Base-by-base conservation (phyloP, 2,113 vertebrate genomes). In the Embiotoca jacksoni region DNA sequence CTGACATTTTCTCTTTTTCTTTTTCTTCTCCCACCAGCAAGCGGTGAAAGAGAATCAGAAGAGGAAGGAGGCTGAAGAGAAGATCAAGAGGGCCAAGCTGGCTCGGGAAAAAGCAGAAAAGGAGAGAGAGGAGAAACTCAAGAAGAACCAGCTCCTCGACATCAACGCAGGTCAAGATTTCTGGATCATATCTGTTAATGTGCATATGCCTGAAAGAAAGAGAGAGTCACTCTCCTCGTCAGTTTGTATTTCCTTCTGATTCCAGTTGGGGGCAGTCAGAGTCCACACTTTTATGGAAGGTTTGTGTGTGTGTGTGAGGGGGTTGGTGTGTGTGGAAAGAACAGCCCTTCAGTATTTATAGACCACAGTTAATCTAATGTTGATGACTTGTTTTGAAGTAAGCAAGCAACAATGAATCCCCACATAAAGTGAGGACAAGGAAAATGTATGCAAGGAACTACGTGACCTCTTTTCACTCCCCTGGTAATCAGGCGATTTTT, bases 31-130 rank as follows among this genome's bases (percentile, higher is more conserved):
- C 57, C 33, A 47, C 30, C 92, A 98, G 97, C 95, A 96, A 97
- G 95, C 95, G 0, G 93, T 96, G 55, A 92, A 79, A 82, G 96
- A 95, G 71, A 96, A 95, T 78, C 94, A 95, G 82, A 96, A 96
- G 80, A 90, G 89, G 31, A 95, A 84, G 53, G 96, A 96, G 88
- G 88, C 94, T 2, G 96, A 95, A 72, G 97, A 98, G 78, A 98
- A 95, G 83, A 94, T 96, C 79, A 86, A 87, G 37, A 58, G 5
- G 80, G 96, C 95, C 64, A 95, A 95, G 82, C 88, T 97, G 72
- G 94, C 92, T 0, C 94, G 94, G 83, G 96, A 97, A 77, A 96
- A 96, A 78, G 96, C 95, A 0, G 95, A 97, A 85, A 96, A 95
- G 87, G 93, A 97, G 64, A 91, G 91, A 23, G 91, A 92, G 75